These are phyloP conservation scores for Drosophila varians DNA, from an alignment of 1,140 invertebrate genomes.

Conservation along the genomic window DNA sequence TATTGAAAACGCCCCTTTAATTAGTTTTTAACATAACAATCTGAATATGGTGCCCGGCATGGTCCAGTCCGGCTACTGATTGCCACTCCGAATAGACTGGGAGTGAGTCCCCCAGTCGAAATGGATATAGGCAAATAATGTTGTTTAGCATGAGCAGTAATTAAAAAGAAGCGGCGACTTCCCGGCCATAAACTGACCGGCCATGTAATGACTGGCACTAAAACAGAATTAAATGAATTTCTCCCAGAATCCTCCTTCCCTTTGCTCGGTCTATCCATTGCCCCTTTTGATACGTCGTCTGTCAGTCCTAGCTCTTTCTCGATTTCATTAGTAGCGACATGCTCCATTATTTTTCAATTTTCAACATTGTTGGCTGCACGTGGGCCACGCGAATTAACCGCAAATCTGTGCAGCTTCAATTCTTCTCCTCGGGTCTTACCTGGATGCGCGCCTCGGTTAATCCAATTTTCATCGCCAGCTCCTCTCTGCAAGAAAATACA, in stretches of 20 bases:
- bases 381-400: constrained; percentile 65
- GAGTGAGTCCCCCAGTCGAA: constrained; percentile 37
- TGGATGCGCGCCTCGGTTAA: constrained; percentile 99
- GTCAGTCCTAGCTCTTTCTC: constrained; percentile 16
- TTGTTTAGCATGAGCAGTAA: constrained; percentile 75
- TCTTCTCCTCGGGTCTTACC: constrained; percentile 86
- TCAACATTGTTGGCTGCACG: constrained; percentile 74
- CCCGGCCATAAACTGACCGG: constrained; percentile 35
- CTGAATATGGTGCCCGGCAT: constrained; percentile 48
- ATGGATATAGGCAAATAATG: constrained; percentile 73
- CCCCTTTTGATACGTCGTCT: no score
- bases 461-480: constrained; percentile 98
- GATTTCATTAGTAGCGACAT: constrained; percentile 75
- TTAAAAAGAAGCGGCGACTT: constrained; percentile 57
- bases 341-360: constrained; percentile 81
- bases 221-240: constrained; percentile 38
- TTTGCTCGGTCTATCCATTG: not conserved
- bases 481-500: constrained; percentile 93
- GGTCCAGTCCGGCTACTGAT: constrained; percentile 43
- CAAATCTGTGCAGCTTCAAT: constrained; percentile 33
- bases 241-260: constrained; percentile 4
- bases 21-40: constrained; percentile 83
- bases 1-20: constrained; percentile 77
- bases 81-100: constrained; percentile 44
- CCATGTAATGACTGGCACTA: constrained; percentile 64